Base-by-base conservation (phyloP, 1,140 invertebrate genomes). In the Delia radicum region DNA sequence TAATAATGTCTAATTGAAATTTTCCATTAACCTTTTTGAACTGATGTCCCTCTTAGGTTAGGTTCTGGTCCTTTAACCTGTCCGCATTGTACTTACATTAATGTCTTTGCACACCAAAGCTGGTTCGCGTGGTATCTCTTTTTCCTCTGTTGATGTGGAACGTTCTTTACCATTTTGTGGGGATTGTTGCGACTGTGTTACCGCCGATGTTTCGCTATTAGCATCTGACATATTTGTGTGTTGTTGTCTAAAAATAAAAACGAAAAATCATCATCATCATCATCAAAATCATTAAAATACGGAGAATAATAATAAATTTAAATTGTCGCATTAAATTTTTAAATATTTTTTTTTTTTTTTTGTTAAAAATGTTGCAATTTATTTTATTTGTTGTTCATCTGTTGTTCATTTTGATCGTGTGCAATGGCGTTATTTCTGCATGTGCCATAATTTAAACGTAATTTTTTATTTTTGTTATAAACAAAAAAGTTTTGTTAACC, bases 81-180 rank as follows among this genome's bases (percentile, higher is more conserved):
- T n/a, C n/a, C n/a, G n/a, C 24, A 28, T 67, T 67, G 27, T 18
- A 88, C 90, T 91, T 88, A 94, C 91, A 82, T 95, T 91, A 48
- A 90, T 86, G 81, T 94, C 92, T 81, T 90, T 92, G 86, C 93
- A 96, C 46, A 96, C 90, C 80, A 96, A 93, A 2, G 95, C 94
- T 24, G 95, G 95, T 84, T 96, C 94, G 24, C 93, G 88, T 65
- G 90, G 88, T 78, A 91, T 90, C 85, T 93, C 92, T 78, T 90
- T 90, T 83, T 93, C 92, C 79, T 95, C 93, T 28, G 83, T 82
- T 24, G 83, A 85, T 76, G 80, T 84, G 80, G 83, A 84, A 74
- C 83, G 83, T 74, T 85, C 82, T 79, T 82, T 82, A 78, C 83
- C 83, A 74, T 85, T 85, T 74, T 84, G 79, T 55, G 80, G 76